Evolutionary conservation across 2,797 vertebrate genomes (phyloP).

Genomic region (Periparus ater): DNA sequence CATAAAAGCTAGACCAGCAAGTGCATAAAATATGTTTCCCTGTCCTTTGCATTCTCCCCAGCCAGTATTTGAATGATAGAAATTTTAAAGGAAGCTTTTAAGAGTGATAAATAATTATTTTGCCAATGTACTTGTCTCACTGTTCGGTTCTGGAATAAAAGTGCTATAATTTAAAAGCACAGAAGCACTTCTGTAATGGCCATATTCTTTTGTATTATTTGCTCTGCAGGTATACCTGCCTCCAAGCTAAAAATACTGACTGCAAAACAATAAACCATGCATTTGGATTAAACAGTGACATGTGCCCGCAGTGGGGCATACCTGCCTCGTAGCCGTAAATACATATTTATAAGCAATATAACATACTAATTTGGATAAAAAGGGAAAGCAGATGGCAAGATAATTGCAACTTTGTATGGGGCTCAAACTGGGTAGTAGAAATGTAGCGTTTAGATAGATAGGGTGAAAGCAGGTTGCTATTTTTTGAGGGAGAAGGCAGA

Average conservation of each 20-base stretch:
- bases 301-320: background rate
- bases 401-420: conserved; percentile 20
- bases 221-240: background rate
- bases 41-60: conserved; percentile 34
- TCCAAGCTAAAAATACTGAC: background rate
- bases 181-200: background rate
- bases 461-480: background rate
- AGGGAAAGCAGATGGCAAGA: conserved; percentile 32
- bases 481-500: background rate
- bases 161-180: background rate
- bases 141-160: background rate
- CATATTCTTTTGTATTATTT: conserved; percentile 10
- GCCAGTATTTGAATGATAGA: conserved; percentile 37
- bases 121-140: conserved; percentile 12
- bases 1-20: conserved; percentile 19
- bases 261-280: conserved; percentile 12
- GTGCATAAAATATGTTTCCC: conserved; percentile 34
- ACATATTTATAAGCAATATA: conserved; percentile 25
- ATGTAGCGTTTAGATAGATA: background rate
- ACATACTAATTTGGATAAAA: conserved; percentile 41
- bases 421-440: conserved; percentile 24
- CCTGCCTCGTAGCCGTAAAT: background rate
- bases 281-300: conserved; percentile 36
- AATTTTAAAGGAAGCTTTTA: conserved; percentile 60
- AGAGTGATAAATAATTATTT: conserved; percentile 65